Evolutionary conservation across 1,140 invertebrate species (phyloP).

Genomic region (Frieseomelitta varia): DNA sequence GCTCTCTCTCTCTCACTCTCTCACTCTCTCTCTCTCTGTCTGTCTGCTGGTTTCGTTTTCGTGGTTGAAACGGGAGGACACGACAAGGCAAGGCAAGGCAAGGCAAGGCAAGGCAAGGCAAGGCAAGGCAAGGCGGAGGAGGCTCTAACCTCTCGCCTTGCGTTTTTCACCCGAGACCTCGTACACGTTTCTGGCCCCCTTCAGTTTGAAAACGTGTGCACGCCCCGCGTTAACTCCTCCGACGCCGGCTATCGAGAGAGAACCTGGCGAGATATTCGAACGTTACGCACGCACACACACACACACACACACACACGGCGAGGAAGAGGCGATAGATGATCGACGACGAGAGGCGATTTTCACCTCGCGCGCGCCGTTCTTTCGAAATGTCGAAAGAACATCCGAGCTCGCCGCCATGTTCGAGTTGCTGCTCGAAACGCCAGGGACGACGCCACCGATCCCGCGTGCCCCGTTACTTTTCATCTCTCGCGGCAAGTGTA

Average conservation of each 20-base stretch:
- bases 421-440: slow-evolving; percentile 23
- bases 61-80: slow-evolving; percentile 27
- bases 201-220: slow-evolving; percentile 12
- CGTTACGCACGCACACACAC: slow-evolving; percentile 35
- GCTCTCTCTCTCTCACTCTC: slow-evolving; percentile 21
- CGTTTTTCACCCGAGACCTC: slow-evolving; percentile 12
- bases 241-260: slow-evolving; percentile 26
- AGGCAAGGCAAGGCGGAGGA: not conserved
- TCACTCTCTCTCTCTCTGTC: slow-evolving; percentile 8
- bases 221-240: slow-evolving; percentile 29
- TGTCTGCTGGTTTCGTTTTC: slow-evolving; percentile 11
- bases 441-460: not conserved
- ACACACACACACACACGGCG: slow-evolving; percentile 38
- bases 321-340: slow-evolving; percentile 28
- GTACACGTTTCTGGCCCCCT: slow-evolving; percentile 31
- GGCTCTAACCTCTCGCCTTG: slow-evolving; percentile 36
- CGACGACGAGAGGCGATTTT: slow-evolving; percentile 14
- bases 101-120: too few relatives aligned
- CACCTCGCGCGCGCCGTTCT: slow-evolving; percentile 31
- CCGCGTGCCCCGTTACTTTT: not conserved
- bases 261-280: slow-evolving; percentile 67
- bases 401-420: slow-evolving; percentile 45
- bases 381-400: slow-evolving; percentile 49
- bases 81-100: not conserved
- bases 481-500: too few relatives aligned